A percentile compares a stretch with the other conserved stretches of the same genome.
Evolutionary conservation across 2,888 invertebrate genomes (phyloP).

Genomic region (Mallateleia sp.): DNA sequence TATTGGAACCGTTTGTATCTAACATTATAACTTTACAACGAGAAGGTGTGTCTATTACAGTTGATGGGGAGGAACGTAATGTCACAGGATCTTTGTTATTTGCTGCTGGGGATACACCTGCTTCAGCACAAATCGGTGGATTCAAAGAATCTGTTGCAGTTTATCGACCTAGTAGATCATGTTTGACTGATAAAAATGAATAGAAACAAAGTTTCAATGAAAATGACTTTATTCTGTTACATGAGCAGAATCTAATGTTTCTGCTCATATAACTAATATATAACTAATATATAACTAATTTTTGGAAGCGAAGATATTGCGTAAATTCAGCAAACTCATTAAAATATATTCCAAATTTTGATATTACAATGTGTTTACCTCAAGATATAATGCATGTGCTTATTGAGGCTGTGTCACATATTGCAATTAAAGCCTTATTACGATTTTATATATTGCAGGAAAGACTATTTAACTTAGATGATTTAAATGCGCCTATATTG

Average conservation of each 20-base stretch:
- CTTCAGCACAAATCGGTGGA: no score
- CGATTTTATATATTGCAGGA: no score
- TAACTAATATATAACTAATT: neutral
- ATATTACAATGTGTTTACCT: no score
- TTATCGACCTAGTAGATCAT: constrained; percentile 78
- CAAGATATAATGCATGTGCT: no score
- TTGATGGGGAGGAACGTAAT: constrained; percentile 41
- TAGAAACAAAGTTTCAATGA: constrained; percentile 9
- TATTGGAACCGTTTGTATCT: constrained; percentile 13
- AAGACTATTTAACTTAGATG: no score
- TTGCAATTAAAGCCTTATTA: no score
- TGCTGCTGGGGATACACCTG: constrained; percentile 75
- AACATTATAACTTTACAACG: constrained; percentile 70
- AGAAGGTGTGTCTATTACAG: constrained; percentile 54
- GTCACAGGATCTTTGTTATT: constrained; percentile 75
- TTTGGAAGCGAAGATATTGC: constrained; percentile 10
- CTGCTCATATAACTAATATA: no score
- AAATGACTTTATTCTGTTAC: neutral
- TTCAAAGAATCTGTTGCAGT: no score
- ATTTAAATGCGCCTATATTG: no score
- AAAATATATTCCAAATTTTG: no score
- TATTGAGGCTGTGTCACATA: no score
- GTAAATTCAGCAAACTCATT: no score
- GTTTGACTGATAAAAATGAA: constrained; percentile 23
- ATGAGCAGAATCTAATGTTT: neutral